A percentile compares a stretch with the other conserved stretches of the same genome.
These are phyloP conservation scores for Gallirallus australis DNA, from an alignment of 2,797 vertebrate species.

Conservation along the genomic window DNA sequence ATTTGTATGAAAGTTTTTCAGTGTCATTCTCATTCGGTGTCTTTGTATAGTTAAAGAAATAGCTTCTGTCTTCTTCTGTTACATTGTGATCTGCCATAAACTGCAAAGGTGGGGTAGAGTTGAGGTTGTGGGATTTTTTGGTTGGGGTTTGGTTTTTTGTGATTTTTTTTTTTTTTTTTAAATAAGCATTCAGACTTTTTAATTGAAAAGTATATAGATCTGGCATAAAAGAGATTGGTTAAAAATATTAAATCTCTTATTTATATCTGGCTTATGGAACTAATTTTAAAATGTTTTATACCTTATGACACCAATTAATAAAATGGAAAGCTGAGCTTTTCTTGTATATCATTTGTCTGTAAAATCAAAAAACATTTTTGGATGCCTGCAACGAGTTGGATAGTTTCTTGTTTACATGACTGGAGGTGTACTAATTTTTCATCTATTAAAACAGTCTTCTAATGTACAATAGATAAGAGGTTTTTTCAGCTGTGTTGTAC, in stretches of 20 bases:
- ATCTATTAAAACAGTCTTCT: background rate
- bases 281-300: background rate
- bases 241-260: background rate
- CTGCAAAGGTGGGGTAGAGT: background rate
- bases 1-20: background rate
- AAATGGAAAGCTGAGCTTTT: background rate
- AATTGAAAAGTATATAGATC: background rate
- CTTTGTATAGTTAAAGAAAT: background rate
- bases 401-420: background rate
- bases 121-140: fast-evolving
- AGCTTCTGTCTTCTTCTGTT: background rate
- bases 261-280: background rate
- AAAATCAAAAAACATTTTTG: background rate
- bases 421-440: background rate
- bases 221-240: background rate
- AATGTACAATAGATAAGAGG: fast-evolving
- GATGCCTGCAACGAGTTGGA: background rate
- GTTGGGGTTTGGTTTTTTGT: too few species aligned
- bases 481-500: background rate
- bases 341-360: background rate
- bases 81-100: background rate
- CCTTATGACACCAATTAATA: background rate
- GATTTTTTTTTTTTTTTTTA: background rate
- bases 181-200: background rate
- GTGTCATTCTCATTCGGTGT: background rate